These are phyloP conservation scores for Cisticola juncidis DNA, from an alignment of 2,113 vertebrate genomes.

Conservation along the genomic window DNA sequence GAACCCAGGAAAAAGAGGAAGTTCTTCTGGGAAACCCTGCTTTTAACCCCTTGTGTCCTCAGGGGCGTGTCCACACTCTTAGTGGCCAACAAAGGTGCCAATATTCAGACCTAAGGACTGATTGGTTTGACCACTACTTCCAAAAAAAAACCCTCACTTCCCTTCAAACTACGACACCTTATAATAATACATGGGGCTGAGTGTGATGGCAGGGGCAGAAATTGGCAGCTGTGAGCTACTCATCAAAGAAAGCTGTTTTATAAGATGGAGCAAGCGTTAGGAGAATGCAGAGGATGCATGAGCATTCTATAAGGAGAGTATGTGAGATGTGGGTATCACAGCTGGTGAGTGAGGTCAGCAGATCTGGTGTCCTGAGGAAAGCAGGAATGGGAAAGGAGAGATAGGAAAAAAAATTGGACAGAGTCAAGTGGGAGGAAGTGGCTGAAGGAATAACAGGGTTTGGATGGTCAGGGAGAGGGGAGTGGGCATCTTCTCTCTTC, in stretches of 20 bases:
- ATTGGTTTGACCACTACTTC: too few relatives aligned
- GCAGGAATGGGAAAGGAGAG: neutral
- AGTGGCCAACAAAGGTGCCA: too few relatives aligned
- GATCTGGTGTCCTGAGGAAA: neutral
- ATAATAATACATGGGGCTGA: neutral
- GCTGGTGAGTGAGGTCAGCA: neutral
- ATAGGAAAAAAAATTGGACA: neutral
- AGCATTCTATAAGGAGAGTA: neutral
- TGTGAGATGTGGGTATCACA: neutral
- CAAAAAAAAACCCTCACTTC: too few relatives aligned
- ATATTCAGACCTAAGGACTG: too few relatives aligned
- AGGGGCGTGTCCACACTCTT: too few relatives aligned
- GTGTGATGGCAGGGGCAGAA: neutral
- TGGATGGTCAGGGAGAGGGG: neutral
- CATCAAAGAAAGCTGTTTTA: neutral
- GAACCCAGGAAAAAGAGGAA: too few relatives aligned
- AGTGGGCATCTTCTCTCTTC: neutral
- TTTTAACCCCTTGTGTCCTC: too few relatives aligned
- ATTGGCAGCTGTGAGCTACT: neutral
- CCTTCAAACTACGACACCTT: too few relatives aligned
- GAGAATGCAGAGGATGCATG: neutral
- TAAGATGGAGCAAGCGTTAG: neutral
- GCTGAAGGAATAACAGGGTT: neutral
- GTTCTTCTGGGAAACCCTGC: too few relatives aligned
- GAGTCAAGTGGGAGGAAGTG: neutral